Evolutionary conservation across 2,113 vertebrate genomes (phyloP).

Genomic region (Gymnobelideus leadbeateri): DNA sequence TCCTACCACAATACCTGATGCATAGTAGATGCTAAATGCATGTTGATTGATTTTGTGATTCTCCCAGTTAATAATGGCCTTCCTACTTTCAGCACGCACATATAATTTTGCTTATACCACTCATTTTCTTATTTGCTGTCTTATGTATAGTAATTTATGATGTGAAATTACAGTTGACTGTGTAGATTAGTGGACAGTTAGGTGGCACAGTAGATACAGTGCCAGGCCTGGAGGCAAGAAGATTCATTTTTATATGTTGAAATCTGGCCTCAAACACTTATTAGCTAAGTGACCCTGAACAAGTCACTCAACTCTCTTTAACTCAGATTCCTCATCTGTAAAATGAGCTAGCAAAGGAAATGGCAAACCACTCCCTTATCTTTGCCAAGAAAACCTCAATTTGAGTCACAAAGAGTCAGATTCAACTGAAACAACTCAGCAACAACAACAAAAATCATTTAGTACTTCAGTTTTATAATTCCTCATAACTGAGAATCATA

Average conservation of each 20-base stretch:
- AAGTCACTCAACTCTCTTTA: not conserved
- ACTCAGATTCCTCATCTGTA: not conserved
- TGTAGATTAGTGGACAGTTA: no score
- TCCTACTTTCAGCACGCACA: not conserved
- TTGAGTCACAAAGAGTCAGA: not conserved
- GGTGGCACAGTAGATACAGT: not conserved
- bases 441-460: not conserved
- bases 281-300: not conserved
- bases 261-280: not conserved
- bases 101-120: no score
- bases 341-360: not conserved
- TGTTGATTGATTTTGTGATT: not conserved
- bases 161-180: no score
- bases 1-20: not conserved
- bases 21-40: no score
- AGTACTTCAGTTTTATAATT: not conserved
- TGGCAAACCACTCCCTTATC: not conserved
- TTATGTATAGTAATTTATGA: no score
- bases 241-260: not conserved
- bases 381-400: not conserved
- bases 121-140: no score
- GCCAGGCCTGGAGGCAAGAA: not conserved
- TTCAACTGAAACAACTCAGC: not conserved
- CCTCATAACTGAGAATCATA: not conserved
- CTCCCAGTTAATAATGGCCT: not conserved